Percentiles rank a stretch among this genome's conserved stretches.
These are phyloP conservation scores for Chrysomallon squamiferum DNA, from an alignment of 1,140 invertebrate species.

Conservation along the genomic window DNA sequence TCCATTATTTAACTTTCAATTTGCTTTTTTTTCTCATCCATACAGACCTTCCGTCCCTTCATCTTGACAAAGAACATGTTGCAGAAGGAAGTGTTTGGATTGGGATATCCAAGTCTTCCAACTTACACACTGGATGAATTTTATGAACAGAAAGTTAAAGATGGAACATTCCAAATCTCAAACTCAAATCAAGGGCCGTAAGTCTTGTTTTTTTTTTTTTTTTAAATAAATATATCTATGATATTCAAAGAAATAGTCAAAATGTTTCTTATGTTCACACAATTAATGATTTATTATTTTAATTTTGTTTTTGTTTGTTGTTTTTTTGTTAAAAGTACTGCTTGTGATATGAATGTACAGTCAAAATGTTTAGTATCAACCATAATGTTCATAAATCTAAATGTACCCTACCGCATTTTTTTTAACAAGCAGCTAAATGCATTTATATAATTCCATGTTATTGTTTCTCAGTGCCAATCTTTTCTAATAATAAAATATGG, in stretches of 20 bases:
- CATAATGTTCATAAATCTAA: not conserved
- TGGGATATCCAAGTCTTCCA: conserved; percentile 93
- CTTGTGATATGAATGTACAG: not conserved
- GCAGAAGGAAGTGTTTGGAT: conserved; percentile 92
- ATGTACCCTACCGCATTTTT: not conserved
- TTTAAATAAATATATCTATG: not conserved
- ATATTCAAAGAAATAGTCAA: not conserved
- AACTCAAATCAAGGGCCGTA: conserved; percentile 15
- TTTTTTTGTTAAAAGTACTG: not conserved
- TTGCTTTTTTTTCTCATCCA: conserved; percentile 3
- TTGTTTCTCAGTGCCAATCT: not conserved
- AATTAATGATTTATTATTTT: not conserved
- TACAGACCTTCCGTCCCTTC: conserved; percentile 80
- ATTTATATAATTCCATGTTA: not conserved
- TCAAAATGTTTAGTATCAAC: not conserved
- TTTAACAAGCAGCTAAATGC: not conserved
- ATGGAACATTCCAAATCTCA: conserved; percentile 41
- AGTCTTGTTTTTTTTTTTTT: not conserved
- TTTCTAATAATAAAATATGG: too few relatives aligned
- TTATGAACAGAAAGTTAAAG: conserved; percentile 78
- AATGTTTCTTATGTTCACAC: not conserved
- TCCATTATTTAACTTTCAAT: not conserved
- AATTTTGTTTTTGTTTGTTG: not conserved
- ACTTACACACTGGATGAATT: conserved; percentile 94
- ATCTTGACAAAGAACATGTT: conserved; percentile 89